A percentile compares a stretch with the other conserved stretches of the same genome.
phyloP scores from a whole-genome alignment of 2,888 invertebrate genomes.

The Rotaria magnacalcarata region DNA sequence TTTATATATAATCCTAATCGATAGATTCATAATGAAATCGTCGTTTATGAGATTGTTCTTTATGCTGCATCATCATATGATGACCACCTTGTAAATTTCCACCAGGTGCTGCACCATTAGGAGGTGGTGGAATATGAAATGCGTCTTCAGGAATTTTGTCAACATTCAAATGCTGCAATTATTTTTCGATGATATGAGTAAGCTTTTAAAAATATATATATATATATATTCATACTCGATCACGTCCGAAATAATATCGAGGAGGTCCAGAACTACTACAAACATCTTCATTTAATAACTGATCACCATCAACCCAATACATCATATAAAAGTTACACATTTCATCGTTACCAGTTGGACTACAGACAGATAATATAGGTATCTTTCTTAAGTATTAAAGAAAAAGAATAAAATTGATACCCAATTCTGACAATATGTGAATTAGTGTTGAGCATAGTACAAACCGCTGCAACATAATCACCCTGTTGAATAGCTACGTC shows the following conservation, averaged over 20 bases:
- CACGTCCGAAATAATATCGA: conserved; percentile 41
- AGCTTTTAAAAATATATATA: neutral
- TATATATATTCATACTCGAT: neutral
- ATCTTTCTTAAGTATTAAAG: neutral
- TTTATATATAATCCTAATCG: neutral
- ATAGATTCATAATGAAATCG: neutral
- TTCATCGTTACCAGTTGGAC: conserved; percentile 55
- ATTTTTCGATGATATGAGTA: neutral
- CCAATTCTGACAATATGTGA: conserved; percentile 45
- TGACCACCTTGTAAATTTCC: neutral
- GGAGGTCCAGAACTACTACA: conserved; percentile 44
- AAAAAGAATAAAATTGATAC: neutral
- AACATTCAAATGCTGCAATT: neutral
- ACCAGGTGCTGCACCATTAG: neutral
- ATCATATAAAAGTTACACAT: conserved; percentile 60
- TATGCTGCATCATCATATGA: neutral
- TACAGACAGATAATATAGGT: conserved; percentile 43
- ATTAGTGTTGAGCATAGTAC: conserved; percentile 52
- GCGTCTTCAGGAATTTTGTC: conserved; percentile 2
- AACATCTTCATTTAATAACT: conserved; percentile 48
- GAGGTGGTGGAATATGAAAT: conserved; percentile 21
- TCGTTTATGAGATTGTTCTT: neutral
- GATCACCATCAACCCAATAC: conserved; percentile 53
- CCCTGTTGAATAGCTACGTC: conserved; percentile 52
- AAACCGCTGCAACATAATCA: conserved; percentile 54